Evolutionary conservation across 2,797 vertebrate genomes (phyloP), one percentile per base, ranked within the genome.

Genomic region (Streptopelia turtur): DNA sequence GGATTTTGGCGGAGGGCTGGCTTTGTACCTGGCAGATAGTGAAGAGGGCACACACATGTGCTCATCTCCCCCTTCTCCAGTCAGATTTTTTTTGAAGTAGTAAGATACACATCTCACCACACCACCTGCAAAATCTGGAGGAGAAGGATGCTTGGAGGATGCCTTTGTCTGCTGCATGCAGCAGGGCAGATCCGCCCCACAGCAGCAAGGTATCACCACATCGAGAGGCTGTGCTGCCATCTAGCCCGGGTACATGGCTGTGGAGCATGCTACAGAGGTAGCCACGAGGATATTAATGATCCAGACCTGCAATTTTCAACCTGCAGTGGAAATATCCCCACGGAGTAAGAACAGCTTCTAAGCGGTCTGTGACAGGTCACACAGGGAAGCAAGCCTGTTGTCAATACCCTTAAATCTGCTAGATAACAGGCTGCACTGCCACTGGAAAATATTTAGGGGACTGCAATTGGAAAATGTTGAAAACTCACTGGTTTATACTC

Each of bases 11-110:
- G 30, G 49, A 43, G 31, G 43, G 11, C 49, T 8, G 24, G 11
- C 41, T 56, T 22, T 20, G 47, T 2, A 5, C 14, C 33, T 6
- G 9, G 16, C 2, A 3, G 69, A 57, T 24, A 47, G 27, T 1
- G 1, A 23, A 74, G 68, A 65, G 83, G n/a, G 23, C 11, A 39
- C 20, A 22, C 0, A 0, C 9, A 13, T 2, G 8, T 6, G 11
- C 9, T 33, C 23, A 31, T 33, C 21, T 78, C 11, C 25, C 24
- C 3, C 15, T 76, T 74, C 41, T 78, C 41, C 69, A 57, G 41
- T 0, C 23, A 9, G n/a, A 31, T 74, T 69, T 45, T 41, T 41
- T 47, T 14, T 31, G 20, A 45, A 89, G 61, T 30, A 64, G 18
- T 3, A 18, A 59, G 61, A 52, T 23, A 11, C 4, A 4, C 20